Percentiles rank a stretch among this genome's conserved stretches.
Conservation (phyloP, 2,797 vertebrate genomes). For the Aeoliscus strigatus region DNA sequence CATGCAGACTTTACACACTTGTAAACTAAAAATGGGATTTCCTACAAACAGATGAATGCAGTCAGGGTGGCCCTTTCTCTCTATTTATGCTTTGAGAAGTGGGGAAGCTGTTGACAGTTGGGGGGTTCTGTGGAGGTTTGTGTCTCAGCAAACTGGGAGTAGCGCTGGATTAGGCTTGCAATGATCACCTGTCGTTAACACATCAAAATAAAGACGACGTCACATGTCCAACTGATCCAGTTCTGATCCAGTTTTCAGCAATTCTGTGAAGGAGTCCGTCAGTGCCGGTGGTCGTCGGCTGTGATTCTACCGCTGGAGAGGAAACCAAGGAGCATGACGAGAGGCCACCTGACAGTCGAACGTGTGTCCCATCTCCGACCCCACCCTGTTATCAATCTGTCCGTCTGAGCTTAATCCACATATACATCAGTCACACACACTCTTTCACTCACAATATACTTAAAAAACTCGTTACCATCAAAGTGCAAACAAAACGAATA, state of each 20-base stretch:
- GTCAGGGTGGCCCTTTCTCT: too few relatives aligned
- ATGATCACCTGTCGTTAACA: conserved; percentile 67
- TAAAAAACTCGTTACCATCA: conserved; percentile 82
- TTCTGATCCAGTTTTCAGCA: conserved; percentile 2
- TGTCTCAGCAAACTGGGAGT: conserved; percentile 57
- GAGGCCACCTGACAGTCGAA: conserved; percentile 34
- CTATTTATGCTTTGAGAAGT: too few relatives aligned
- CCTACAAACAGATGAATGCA: neutral
- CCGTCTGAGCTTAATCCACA: conserved; percentile 68
- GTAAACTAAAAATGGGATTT: conserved; percentile 5
- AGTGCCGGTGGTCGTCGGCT: conserved; percentile 10
- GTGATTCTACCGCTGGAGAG: conserved; percentile 22
- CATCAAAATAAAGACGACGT: conserved; percentile 14
- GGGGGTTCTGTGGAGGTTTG: conserved; percentile 1
- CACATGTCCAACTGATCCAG: conserved; percentile 18
- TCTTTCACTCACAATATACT: conserved; percentile 81
- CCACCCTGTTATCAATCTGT: conserved; percentile 80
- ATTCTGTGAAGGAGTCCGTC: conserved; percentile 7
- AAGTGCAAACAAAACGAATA: conserved; percentile 83
- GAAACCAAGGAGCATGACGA: conserved; percentile 29
- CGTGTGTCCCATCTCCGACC: conserved; percentile 48
- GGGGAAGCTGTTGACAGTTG: too few relatives aligned
- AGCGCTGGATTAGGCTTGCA: conserved; percentile 85
- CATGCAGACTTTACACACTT: neutral
- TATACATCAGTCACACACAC: conserved; percentile 75